Conservation (phyloP, 2,113 vertebrate genomes). For the Proterorhinus semilunaris region DNA sequence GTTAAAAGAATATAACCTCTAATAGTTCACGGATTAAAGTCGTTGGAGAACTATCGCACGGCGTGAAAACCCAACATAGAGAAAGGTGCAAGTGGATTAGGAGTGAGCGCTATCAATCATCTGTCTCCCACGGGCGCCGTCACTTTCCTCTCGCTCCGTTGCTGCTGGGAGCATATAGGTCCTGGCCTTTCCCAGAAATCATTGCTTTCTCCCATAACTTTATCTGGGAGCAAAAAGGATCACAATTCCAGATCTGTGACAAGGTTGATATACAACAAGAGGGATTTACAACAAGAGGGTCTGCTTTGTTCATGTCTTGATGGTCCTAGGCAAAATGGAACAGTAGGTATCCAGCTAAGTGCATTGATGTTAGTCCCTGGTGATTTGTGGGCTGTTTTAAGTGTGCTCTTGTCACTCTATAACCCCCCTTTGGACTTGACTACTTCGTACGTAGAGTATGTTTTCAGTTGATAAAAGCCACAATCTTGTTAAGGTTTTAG, state of each 20-base stretch:
- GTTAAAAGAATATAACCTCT: neutral
- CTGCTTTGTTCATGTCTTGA: neutral
- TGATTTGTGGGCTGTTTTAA: neutral
- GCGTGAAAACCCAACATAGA: neutral
- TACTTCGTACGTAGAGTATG: too few relatives aligned
- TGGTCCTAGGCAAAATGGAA: neutral
- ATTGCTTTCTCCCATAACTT: neutral
- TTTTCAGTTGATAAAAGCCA: too few relatives aligned
- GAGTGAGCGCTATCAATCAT: neutral
- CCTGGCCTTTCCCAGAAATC: neutral
- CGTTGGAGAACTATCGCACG: neutral
- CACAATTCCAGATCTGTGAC: neutral
- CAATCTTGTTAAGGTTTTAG: too few relatives aligned
- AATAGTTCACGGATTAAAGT: neutral
- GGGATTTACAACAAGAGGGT: neutral
- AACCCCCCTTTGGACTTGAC: neutral
- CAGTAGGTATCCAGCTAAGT: neutral
- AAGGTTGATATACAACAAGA: neutral
- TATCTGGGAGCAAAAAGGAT: neutral
- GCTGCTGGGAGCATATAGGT: neutral
- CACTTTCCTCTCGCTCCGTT: neutral
- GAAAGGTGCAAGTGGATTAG: neutral
- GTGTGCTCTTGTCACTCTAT: neutral
- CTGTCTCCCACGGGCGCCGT: neutral
- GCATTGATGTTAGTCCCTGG: neutral